These are phyloP conservation scores for Nothobranchius kuhntae DNA, from an alignment of 2,113 vertebrate genomes.

Conservation along the genomic window DNA sequence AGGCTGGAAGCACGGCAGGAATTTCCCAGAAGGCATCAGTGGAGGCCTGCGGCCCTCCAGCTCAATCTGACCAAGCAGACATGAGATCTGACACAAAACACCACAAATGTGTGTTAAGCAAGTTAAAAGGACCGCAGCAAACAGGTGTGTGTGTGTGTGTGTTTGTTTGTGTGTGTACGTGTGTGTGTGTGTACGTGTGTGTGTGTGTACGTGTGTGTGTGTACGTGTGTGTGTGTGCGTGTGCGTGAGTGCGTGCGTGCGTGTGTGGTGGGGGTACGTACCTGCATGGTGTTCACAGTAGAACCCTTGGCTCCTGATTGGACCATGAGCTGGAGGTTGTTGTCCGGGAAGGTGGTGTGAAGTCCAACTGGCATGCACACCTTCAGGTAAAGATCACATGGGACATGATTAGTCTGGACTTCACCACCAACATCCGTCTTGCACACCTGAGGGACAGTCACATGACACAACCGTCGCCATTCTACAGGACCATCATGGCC, in stretches of 20 bases:
- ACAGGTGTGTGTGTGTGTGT: neutral
- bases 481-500: no score
- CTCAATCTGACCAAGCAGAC: conserved; percentile 96
- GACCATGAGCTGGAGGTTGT: conserved; percentile 98
- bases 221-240: no score
- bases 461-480: no score
- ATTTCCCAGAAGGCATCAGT: conserved; percentile 96
- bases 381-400: conserved; percentile 61
- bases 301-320: conserved; percentile 98
- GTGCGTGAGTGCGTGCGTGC: neutral
- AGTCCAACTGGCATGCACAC: conserved; percentile 95
- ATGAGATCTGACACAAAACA: conserved; percentile 87
- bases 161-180: no score
- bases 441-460: no score
- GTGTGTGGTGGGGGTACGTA: conserved; percentile 42
- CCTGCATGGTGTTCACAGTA: conserved; percentile 99
- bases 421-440: no score
- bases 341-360: conserved; percentile 91
- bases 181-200: neutral
- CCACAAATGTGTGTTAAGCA: neutral
- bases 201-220: neutral
- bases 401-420: no score
- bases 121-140: no score
- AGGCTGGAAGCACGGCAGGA: conserved; percentile 93
- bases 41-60: conserved; percentile 94